A percentile compares a stretch with the other conserved stretches of the same genome.
phyloP scores from a whole-genome alignment of 2,113 vertebrate species.

The Paramisgurnus dabryanus region DNA sequence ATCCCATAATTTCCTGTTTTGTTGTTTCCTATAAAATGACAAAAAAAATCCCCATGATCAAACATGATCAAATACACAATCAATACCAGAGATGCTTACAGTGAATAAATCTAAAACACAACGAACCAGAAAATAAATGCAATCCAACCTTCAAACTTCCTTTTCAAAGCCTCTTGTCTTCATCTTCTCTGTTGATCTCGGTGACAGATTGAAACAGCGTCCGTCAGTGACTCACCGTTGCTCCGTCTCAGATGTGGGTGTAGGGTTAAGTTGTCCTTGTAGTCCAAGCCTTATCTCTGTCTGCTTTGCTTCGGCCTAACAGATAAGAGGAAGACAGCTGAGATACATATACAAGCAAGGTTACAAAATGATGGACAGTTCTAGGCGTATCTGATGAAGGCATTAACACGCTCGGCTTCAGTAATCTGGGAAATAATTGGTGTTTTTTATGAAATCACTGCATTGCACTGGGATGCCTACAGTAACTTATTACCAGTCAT shows the following conservation, averaged over 20 bases:
- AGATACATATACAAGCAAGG: conserved; percentile 1
- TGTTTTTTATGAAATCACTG: neutral
- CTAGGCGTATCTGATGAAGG: conserved; percentile 36
- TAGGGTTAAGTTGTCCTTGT: conserved; percentile 18
- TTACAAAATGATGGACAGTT: conserved; percentile 41
- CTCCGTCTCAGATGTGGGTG: conserved; percentile 23
- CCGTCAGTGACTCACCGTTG: conserved; percentile 23
- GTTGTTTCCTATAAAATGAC: no score
- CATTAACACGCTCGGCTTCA: neutral
- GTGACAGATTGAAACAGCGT: neutral
- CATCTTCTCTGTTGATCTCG: conserved; percentile 17
- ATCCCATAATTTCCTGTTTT: no score
- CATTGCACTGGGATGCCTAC: neutral
- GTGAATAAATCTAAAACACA: neutral
- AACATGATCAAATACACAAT: no score
- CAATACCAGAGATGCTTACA: neutral
- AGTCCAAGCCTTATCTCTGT: conserved; percentile 32
- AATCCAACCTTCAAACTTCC: conserved; percentile 6
- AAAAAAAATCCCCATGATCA: no score
- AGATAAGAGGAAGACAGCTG: conserved; percentile 35
- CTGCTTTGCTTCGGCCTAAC: conserved; percentile 31
- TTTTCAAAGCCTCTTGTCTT: conserved; percentile 19
- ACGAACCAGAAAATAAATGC: conserved; percentile 3
- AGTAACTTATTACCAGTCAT: neutral
- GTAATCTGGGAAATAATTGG: conserved; percentile 11